These are phyloP conservation scores for Macrobrachium rosenbergii DNA, from an alignment of 1,140 invertebrate genomes.

Conservation along the genomic window DNA sequence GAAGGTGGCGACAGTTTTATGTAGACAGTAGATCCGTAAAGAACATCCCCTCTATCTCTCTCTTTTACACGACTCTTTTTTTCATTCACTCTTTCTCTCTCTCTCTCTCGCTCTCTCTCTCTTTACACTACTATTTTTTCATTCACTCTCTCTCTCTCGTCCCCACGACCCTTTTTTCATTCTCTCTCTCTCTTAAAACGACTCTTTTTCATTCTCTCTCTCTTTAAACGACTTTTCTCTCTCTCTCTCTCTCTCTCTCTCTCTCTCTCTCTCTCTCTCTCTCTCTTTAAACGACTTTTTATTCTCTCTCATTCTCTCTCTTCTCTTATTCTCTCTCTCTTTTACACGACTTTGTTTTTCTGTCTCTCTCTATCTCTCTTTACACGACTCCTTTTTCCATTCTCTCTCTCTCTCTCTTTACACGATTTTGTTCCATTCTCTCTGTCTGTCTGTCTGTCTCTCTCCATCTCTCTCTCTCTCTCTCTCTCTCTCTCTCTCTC, in stretches of 20 bases:
- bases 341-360: too few relatives aligned
- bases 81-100: neutral
- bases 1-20: too few relatives aligned
- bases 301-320: too few relatives aligned
- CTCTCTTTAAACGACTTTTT: neutral
- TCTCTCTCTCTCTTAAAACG: neutral
- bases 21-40: neutral
- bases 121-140: too few relatives aligned
- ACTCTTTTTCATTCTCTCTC: neutral
- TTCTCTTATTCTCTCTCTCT: conserved; percentile 9
- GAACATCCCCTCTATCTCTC: neutral
- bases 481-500: conserved; percentile 1
- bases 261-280: neutral
- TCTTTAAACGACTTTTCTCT: too few relatives aligned
- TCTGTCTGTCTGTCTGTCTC: neutral
- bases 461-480: neutral
- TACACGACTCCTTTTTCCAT: too few relatives aligned
- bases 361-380: neutral
- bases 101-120: neutral
- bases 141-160: neutral
- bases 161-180: too few relatives aligned
- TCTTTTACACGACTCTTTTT: too few relatives aligned
- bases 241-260: neutral
- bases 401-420: neutral
- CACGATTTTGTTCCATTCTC: too few relatives aligned